Evolutionary conservation across 2,113 vertebrate species (phyloP), one percentile per base, ranked within the genome.

Genomic region (Petrocephalus zakoni): DNA sequence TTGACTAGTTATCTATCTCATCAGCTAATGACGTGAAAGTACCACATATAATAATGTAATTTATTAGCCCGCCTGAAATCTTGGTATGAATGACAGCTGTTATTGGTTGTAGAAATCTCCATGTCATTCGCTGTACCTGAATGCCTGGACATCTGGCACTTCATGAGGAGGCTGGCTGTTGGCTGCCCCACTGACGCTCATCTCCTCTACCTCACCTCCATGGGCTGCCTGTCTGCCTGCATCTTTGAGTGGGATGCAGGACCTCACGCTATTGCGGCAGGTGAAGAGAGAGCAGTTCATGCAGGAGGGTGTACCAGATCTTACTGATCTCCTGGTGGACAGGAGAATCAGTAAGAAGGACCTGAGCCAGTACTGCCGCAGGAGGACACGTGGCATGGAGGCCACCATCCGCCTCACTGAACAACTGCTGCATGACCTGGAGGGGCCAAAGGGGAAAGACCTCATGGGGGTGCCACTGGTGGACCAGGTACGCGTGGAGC

Each of bases 401-500:
- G 42, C 55, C 53, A 25, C 15, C 37, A 55, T 52, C 84, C 25
- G 64, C 64, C 56, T 37, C 49, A 61, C 56, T 0, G 22, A 90
- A 0, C n/a, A 2, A 1, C 13, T 88, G 86, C 72, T 90, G 85
- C n/a, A 86, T 42, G 17, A 82, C 10, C 52, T 78, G 25, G 25
- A 5, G 37, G 85, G 85, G 37, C 21, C n/a, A 4, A 86, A 61
- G 9, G 85, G 53, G 6, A 87, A 52, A 34, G 88, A 91, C 34
- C 51, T 52, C 17, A 17, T n/a, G n/a, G n/a, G n/a, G n/a, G n/a
- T n/a, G 6, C 34, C 88, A 2, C 58, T 89, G 15, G 86, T 91
- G 88, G 88, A 91, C 8, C 9, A n/a, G 34, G 89, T 53, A n/a
- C 5, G 37, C 2, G 90, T 89, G 87, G 64, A 81, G 37, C 87